Evolutionary conservation across 2,888 invertebrate genomes (phyloP), one percentile per base, ranked within the genome.

Genomic region (Dolichomitus sp.): DNA sequence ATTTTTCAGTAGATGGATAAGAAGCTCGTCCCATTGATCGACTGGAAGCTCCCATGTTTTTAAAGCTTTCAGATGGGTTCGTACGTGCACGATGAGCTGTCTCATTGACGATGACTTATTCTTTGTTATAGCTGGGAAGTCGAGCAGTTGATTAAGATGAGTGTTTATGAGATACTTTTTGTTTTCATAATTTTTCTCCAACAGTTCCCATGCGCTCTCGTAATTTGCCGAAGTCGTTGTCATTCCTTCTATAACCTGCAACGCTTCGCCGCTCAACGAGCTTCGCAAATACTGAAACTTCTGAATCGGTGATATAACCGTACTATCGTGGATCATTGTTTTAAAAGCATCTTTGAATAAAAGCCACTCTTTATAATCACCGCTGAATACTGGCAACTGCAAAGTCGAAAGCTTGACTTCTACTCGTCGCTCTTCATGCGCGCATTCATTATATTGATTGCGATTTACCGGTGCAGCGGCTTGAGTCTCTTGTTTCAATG

Each of bases 341-440:
- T 79, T 72, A 42, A 79, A 81, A 2, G 79, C 72, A 14, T 81
- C 57, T 59, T 84, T 79, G 23, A 84, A 84, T 7, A 79, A n/a
- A 14, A 81, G 65, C 84, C 84, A 81, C 14, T 76, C 40, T 27
- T 75, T 7, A 30, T 78, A 81, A n/a, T 84, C 84, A 27, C 84
- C 84, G 7, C 37, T 59, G 33, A 81, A 81, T 75, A 75, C 65
- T 5, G 81, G 74, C 40, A 84, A 52, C 40, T 81, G 12, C 11
- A 78, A 48, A 3, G 30, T 66, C 1, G 75, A 78, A 30, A 81
- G 81, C 17, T 81, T 84, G 7, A 72, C 48, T n/a, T n/a, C n/a
- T n/a, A n/a, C n/a, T n/a, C n/a, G n/a, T n/a, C n/a, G n/a, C n/a
- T n/a, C n/a, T n/a, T n/a, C n/a, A n/a, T n/a, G n/a, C n/a, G n/a